Base-by-base conservation (phyloP, 2,888 invertebrate genomes). In the Platycheirus albimanus region DNA sequence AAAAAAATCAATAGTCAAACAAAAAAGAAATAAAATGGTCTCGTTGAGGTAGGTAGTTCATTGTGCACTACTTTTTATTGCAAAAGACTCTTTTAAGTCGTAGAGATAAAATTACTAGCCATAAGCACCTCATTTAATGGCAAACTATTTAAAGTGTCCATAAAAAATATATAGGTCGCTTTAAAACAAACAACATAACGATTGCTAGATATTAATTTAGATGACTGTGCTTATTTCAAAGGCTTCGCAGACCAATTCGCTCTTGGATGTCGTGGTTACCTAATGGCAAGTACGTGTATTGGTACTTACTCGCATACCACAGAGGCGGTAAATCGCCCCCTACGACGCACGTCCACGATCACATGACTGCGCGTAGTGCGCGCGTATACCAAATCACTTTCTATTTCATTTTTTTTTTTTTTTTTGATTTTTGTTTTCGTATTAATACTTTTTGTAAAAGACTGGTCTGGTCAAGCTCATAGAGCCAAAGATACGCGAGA, bases 271-370 rank as follows among this genome's bases (percentile, higher is more conserved):
- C 52, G 52, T 56, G 54, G 63, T 77, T 70, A 56, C 54, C 58
- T 56, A 77, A 51, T 63, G 47, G 47, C 47, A 64, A 76, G 54
- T 69, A 69, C 24, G n/a, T n/a, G n/a, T n/a, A 6, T 24, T 15
- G 54, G 63, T 63, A 49, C 54, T 54, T 70, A 54, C 41, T 43
- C 33, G 56, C 66, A 63, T 56, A 56, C 41, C 77, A 33, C 64
- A 71, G 64, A 66, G 58, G 58, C 41, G 66, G 64, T 45, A 72
- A 58, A 52, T 66, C 66, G 56, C 78, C 71, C 75, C 76, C 70
- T 77, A 70, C 77, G 45, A 74, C 24, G 33, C 63, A 71, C 56
- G 20, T 52, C 72, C 51, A 38, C 64, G 43, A 78, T 78, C 71
- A 77, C 63, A 71, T 61, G 77, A 36, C 66, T 78, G 78, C 66